Evolutionary conservation across 2,888 invertebrate genomes (phyloP).

Genomic region (Ormyrus rosae): DNA sequence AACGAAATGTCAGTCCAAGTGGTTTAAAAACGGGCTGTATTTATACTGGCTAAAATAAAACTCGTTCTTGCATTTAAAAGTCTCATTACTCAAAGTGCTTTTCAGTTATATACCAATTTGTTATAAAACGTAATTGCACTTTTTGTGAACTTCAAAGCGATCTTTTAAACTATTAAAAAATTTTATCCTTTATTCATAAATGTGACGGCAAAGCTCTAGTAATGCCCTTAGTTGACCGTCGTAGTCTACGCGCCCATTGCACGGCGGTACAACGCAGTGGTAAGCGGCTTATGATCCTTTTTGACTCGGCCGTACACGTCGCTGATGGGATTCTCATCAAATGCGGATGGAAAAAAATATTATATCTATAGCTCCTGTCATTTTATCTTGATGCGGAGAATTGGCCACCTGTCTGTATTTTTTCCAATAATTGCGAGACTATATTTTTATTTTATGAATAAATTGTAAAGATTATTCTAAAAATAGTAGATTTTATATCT

Average conservation of each 20-base stretch:
- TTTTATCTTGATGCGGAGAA: neutral
- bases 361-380: neutral
- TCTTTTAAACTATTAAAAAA: neutral
- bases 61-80: too few relatives aligned
- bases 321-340: slow-evolving; percentile 15
- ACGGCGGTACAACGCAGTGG: neutral
- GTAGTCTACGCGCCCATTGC: neutral
- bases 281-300: slow-evolving; percentile 38
- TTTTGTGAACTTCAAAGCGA: too few relatives aligned
- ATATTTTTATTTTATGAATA: neutral
- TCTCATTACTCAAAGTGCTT: too few relatives aligned
- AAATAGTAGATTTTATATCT: too few relatives aligned
- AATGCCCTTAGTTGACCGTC: slow-evolving; percentile 8
- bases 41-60: too few relatives aligned
- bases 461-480: too few relatives aligned
- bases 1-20: too few relatives aligned
- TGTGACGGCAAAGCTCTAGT: slow-evolving; percentile 27
- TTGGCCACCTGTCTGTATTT: too few relatives aligned
- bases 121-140: too few relatives aligned
- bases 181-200: slow-evolving; percentile 18
- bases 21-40: too few relatives aligned
- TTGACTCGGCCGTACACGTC: neutral
- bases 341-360: neutral
- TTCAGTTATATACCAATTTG: too few relatives aligned
- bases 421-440: neutral